These are phyloP conservation scores for Rhabdophis nuchalis DNA, from an alignment of 2,797 vertebrate genomes.

Conservation along the genomic window DNA sequence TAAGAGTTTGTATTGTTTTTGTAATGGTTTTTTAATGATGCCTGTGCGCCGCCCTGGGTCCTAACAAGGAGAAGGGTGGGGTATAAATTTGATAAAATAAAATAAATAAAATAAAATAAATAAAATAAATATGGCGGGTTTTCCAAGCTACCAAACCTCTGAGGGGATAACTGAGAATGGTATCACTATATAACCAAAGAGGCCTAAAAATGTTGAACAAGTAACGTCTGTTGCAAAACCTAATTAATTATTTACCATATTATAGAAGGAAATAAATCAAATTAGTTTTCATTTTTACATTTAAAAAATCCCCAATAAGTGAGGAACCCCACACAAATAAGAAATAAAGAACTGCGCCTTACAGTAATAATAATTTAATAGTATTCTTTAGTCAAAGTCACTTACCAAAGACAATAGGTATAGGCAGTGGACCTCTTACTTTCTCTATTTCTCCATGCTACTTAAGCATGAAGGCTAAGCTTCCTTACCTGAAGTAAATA, in stretches of 20 bases:
- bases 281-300: neutral
- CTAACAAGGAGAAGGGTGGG: too few species aligned
- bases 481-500: slow-evolving; percentile 46
- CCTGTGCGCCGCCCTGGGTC: too few species aligned
- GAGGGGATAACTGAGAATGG: neutral
- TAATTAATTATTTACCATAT: neutral
- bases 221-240: neutral
- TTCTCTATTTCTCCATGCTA: neutral
- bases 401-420: slow-evolving; percentile 61
- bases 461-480: slow-evolving; percentile 42
- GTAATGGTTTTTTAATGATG: too few species aligned
- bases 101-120: too few species aligned
- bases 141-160: neutral
- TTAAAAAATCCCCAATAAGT: neutral
- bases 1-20: too few species aligned
- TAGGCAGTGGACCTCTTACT: slow-evolving; percentile 38
- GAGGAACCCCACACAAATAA: neutral
- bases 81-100: too few species aligned
- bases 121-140: neutral
- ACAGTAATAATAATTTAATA: slow-evolving; percentile 23
- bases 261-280: neutral
- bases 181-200: neutral
- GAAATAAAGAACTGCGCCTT: slow-evolving; percentile 35
- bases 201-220: neutral
- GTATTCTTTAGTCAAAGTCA: slow-evolving; percentile 47